These are phyloP conservation scores for Heterotilapia buettikoferi DNA, from an alignment of 2,113 vertebrate species.

Conservation along the genomic window DNA sequence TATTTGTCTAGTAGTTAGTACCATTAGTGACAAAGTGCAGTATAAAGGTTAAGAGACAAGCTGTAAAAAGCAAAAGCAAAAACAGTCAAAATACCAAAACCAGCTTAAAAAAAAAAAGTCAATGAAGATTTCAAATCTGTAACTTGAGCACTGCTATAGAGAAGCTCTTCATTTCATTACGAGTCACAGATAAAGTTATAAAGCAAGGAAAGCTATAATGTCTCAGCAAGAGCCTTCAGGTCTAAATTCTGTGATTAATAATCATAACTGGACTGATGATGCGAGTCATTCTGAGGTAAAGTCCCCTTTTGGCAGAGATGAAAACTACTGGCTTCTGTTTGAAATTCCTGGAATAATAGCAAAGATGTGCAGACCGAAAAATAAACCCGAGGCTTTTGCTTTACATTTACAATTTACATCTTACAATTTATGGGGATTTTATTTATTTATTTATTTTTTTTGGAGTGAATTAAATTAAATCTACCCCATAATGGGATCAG, in stretches of 20 bases:
- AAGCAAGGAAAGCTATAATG: neutral
- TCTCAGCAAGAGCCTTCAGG: neutral
- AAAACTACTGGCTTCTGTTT: neutral
- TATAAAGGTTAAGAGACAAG: neutral
- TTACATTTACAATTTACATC: neutral
- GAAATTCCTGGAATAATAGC: neutral
- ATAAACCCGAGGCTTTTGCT: neutral
- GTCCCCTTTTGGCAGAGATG: neutral
- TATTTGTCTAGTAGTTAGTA: neutral
- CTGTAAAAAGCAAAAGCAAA: neutral
- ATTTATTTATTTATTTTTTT: neutral
- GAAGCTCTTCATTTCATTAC: neutral
- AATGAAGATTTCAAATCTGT: neutral
- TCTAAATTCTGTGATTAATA: neutral
- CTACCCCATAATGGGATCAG: neutral
- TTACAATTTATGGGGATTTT: neutral
- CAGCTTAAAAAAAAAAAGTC: neutral
- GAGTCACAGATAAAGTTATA: accelerated
- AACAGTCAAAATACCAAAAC: neutral
- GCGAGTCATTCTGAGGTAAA: neutral
- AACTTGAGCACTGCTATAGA: neutral
- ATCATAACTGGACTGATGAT: neutral
- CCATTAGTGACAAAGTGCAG: neutral
- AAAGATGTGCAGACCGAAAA: neutral
- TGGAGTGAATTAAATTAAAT: neutral